These are phyloP conservation scores for Phaetusa simplex DNA, from an alignment of 2,113 vertebrate species.

Conservation along the genomic window DNA sequence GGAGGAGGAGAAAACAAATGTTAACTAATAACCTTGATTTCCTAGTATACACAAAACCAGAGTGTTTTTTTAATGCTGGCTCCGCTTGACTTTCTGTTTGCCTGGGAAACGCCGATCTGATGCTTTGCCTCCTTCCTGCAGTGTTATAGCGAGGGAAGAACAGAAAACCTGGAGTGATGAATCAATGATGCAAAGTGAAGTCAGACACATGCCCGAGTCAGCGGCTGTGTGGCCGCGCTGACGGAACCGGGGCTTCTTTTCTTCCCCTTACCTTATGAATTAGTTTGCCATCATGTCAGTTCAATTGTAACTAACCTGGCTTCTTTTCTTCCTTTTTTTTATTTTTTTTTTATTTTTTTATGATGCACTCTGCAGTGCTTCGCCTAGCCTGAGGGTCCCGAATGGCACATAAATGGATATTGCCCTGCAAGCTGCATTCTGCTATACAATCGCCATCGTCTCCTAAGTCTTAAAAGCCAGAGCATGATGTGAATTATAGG, in stretches of 20 bases:
- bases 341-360: background rate
- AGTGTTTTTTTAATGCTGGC: background rate
- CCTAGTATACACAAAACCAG: background rate
- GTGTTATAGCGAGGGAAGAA: background rate
- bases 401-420: slow-evolving; percentile 49
- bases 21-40: slow-evolving; percentile 64
- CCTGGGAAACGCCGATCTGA: background rate
- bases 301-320: background rate
- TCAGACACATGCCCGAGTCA: background rate
- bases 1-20: background rate
- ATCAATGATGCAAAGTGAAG: background rate
- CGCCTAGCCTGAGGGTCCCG: background rate
- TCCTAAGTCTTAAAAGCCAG: slow-evolving; percentile 48
- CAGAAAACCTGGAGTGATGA: background rate
- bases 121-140: background rate
- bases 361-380: slow-evolving; percentile 13
- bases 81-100: background rate
- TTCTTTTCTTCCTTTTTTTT: background rate
- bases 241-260: background rate
- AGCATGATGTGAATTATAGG: slow-evolving; percentile 44
- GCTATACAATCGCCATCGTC: slow-evolving; percentile 13
- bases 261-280: slow-evolving; percentile 23
- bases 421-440: slow-evolving; percentile 41
- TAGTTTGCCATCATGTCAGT: slow-evolving; percentile 22
- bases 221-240: fast-evolving